phyloP scores from a whole-genome alignment of 2,797 vertebrate genomes.

The Peromyscus aztecus region DNA sequence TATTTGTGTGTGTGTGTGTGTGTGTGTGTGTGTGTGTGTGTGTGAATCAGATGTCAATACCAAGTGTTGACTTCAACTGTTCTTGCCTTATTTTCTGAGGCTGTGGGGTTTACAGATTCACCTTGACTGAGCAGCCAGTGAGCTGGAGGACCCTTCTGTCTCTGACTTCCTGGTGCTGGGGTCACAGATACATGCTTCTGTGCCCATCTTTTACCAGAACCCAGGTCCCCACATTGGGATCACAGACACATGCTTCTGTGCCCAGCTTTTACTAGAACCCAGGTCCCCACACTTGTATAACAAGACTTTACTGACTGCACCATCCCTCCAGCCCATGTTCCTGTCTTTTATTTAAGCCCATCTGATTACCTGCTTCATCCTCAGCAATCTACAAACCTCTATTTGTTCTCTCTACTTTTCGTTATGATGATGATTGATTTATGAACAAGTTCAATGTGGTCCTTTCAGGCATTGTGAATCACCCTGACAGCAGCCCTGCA shows the following conservation, averaged over 20 bases:
- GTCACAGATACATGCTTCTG: neutral
- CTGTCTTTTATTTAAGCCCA: neutral
- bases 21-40: neutral
- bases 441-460: slow-evolving; percentile 26
- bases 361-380: neutral
- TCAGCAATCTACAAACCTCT: neutral
- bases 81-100: neutral
- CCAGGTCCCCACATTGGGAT: neutral
- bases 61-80: neutral
- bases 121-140: neutral
- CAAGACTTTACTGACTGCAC: neutral
- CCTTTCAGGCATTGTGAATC: slow-evolving; percentile 59
- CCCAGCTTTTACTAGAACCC: neutral
- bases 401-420: slow-evolving; percentile 58
- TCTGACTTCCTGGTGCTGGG: neutral
- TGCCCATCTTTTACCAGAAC: neutral
- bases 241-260: neutral
- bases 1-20: neutral
- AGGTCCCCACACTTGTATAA: neutral
- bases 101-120: neutral
- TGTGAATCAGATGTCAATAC: neutral
- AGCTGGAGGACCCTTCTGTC: neutral
- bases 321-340: neutral
- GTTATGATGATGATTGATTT: slow-evolving; percentile 69
- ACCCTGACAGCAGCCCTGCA: slow-evolving; percentile 51